Percentiles rank a stretch among this genome's conserved stretches.
phyloP scores from a whole-genome alignment of 1,140 invertebrate species.

The Yoshiicerus persimilis region DNA sequence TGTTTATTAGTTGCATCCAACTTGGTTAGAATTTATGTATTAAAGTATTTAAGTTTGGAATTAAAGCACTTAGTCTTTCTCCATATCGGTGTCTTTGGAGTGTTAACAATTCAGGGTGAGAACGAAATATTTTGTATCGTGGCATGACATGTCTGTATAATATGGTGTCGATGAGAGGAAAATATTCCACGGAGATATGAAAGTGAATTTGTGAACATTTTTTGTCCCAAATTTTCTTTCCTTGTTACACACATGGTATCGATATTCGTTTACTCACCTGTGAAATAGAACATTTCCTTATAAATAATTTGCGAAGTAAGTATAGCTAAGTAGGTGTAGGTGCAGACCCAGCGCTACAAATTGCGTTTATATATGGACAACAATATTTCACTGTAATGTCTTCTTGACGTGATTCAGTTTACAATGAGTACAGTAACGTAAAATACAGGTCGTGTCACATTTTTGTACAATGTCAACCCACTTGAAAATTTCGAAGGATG shows the following conservation, averaged over 20 bases:
- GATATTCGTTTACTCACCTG: neutral
- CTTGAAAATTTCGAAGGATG: neutral
- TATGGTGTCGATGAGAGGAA: neutral
- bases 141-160: neutral
- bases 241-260: neutral
- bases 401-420: neutral
- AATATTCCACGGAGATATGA: neutral
- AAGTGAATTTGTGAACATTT: neutral
- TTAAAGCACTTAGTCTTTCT: too few species aligned
- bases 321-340: neutral
- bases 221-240: neutral
- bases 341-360: too few species aligned
- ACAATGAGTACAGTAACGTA: too few species aligned
- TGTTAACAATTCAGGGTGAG: too few species aligned
- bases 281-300: neutral
- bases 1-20: too few species aligned
- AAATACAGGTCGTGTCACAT: neutral
- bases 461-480: neutral
- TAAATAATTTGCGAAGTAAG: neutral
- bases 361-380: too few species aligned
- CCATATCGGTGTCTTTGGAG: too few species aligned
- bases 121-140: too few species aligned
- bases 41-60: too few species aligned
- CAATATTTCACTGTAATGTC: neutral
- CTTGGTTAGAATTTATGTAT: too few species aligned